Base-by-base conservation (phyloP, 2,888 invertebrate species). In the Mechanitis messenoides region DNA sequence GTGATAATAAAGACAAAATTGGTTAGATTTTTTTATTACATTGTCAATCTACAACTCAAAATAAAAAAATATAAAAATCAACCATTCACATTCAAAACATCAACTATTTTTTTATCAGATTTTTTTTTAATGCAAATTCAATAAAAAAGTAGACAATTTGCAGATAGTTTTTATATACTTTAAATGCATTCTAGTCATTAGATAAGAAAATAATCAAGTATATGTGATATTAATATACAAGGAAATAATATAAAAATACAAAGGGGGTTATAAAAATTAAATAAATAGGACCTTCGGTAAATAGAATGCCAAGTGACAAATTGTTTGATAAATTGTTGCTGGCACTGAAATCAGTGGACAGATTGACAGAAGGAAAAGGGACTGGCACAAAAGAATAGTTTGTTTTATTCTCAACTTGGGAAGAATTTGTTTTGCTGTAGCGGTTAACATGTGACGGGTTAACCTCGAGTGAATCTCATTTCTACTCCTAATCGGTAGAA, bases 281-380 rank as follows among this genome's bases (percentile, higher is more conserved):
- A 7, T 50, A 6, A 6, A 31, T 3, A 35, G 31, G 50, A 50
- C 50, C 50, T 50, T 31, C 28, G 9, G 11, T 53, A 56, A 56
- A 62, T 56, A 56, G 33, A 56, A 45, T 53, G 42, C 12, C 45
- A 45, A 33, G 45, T 45, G 62, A 50, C 57, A 59, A 20, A 20
- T 20, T 20, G 20, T 47, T 53, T 56, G 50, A 53, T 54, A 60
- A 60, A 59, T 57, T 33, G 42, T 33, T 59, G 42, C 2, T 9
- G 42, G 11, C 56, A n/a, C 28, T 53, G 50, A 57, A 63, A 59
- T 62, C 62, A 62, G 59, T 56, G 56, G 38, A 59, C 45, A 56
- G 62, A 62, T 62, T 62, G 62, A 62, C 62, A 62, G 62, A 59
- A 59, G 28, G 59, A 56, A 59, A 62, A 56, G 42, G 55, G 50